Evolutionary conservation across 2,888 invertebrate genomes (phyloP), one percentile per base, ranked within the genome.

Genomic region (Campaea margaritaria): DNA sequence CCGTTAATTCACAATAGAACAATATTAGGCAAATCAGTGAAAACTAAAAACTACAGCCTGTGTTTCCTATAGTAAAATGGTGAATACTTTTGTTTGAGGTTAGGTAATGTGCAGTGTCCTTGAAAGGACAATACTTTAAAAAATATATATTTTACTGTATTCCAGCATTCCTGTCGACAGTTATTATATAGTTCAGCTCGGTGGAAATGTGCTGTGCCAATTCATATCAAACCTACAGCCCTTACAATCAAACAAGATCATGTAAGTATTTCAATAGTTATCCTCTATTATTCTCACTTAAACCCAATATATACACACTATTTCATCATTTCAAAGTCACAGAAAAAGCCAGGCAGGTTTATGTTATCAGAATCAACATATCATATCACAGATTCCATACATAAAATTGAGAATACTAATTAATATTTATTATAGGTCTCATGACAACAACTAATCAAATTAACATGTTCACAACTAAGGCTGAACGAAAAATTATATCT

Each of bases 141-240:
- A 64, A 67, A 68, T 68, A 57, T 56, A 58, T 69, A 61, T 65
- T 69, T 69, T 72, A 41, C 46, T 65, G 27, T 54, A 64, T 89
- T 89, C 70, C 85, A 92, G 92, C 92, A 92, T 77, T 78, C 90
- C 67, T 92, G 86, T 83, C 87, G 91, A 78, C 91, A 91, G 72
- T 79, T 92, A 72, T 60, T 91, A 67, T 87, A 86, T 71, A 88
- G 83, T 69, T 81, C 91, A 43, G 87, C 90, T 50, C 85, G 91
- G 64, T 92, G 92, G 92, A 92, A 91, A 82, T 81, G 84, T 78
- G 79, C 76, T 59, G 64, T 91, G 62, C 88, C 91, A 46, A 70
- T 82, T 56, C 84, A 85, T 74, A 65, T 88, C 48, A 91, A 90
- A 79, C 76, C 86, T 46, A 74, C 87, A 67, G 71, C 83, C 44